Evolutionary conservation across 2,113 vertebrate genomes (phyloP), one percentile per base, ranked within the genome.

Genomic region (Centropus unirufus): DNA sequence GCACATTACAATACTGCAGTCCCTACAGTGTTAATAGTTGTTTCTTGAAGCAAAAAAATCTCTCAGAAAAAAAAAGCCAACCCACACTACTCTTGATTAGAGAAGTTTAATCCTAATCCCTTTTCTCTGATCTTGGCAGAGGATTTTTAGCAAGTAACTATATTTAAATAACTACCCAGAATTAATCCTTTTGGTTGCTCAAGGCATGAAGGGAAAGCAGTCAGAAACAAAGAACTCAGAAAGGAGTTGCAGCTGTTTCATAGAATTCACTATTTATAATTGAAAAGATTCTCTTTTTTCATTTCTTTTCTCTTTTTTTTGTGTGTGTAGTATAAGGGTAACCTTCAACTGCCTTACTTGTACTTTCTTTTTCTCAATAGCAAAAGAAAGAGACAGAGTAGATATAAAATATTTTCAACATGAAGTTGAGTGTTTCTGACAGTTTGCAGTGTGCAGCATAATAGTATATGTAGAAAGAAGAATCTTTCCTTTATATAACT

Each of bases 91-190:
- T 91, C 94, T 96, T 98, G 96, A 98, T 98, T 98, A 98, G 95
- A 97, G 96, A 91, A 96, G 97, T 97, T 98, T 98, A 98, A 98
- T 97, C 97, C 95, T 98, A 99, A 99, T 99, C 98, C 98, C 63
- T 93, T 98, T 98, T 98, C 97, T 98, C 98, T 98, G 98, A 99
- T 99, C 97, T 98, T 98, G 96, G 96, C 97, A 98, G 97, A 98
- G 95, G 92, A 98, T 98, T 98, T 97, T 97, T 97, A 98, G 95
- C 97, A 97, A 97, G 97, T 97, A 98, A 98, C 98, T 98, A 95
- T 98, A 98, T 98, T 98, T 98, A 99, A 99, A 99, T 98, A 98
- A 98, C 96, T 98, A 97, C 93, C 97, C 94, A 97, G 97, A 98
- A 98, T 98, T 98, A 98, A 99, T 99, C 98, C 97, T 97, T 98